These are phyloP conservation scores for Acleris holmiana DNA, from an alignment of 2,888 invertebrate species.

Conservation along the genomic window DNA sequence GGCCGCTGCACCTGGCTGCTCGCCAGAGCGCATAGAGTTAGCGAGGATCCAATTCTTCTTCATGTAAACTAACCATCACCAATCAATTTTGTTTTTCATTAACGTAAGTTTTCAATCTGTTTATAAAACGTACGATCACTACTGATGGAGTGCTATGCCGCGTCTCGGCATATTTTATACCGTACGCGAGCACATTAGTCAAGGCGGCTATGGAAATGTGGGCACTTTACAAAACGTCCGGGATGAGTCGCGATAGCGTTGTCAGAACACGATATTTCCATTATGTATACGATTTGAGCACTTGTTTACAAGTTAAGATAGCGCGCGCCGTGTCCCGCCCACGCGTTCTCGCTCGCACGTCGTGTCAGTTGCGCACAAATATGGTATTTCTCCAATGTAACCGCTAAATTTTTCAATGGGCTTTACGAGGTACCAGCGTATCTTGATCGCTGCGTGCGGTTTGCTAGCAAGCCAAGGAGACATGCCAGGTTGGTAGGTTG, in stretches of 20 bases:
- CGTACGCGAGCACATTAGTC: constrained; percentile 55
- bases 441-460: too few relatives aligned
- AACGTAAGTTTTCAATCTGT: constrained; percentile 7
- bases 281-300: constrained; percentile 84
- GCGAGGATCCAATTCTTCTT: constrained; percentile 46
- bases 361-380: not conserved
- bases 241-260: constrained; percentile 83
- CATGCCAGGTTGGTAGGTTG: too few relatives aligned
- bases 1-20: constrained; percentile 48
- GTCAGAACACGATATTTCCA: constrained; percentile 84
- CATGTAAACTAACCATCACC: constrained; percentile 58
- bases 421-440: too few relatives aligned
- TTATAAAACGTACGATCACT: constrained; percentile 1
- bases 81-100: constrained; percentile 55
- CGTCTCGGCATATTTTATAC: constrained; percentile 62
- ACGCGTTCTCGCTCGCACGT: constrained; percentile 56
- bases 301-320: constrained; percentile 83
- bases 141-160: constrained; percentile 46
- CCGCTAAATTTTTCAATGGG: too few relatives aligned
- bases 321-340: constrained; percentile 67
- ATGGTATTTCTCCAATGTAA: constrained; percentile 44
- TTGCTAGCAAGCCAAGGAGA: too few relatives aligned
- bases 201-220: constrained; percentile 69
- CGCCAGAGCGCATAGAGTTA: constrained; percentile 48
- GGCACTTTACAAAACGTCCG: constrained; percentile 83